phyloP scores from a whole-genome alignment of 2,797 vertebrate species.

The Pangasius djambal region DNA sequence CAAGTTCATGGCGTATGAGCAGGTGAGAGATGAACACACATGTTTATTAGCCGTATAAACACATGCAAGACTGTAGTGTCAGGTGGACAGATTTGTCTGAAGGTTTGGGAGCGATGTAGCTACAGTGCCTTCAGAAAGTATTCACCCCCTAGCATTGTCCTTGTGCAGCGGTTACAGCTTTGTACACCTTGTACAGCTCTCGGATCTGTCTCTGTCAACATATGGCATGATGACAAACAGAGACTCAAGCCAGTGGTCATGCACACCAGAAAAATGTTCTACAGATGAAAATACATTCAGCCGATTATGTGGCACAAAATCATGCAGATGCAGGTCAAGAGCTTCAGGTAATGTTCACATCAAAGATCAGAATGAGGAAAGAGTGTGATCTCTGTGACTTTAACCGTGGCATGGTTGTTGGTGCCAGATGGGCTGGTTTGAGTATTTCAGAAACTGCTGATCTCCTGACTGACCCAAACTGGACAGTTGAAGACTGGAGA shows the following conservation, averaged over 20 bases:
- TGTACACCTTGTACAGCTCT: too few species aligned
- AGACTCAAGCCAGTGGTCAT: neutral
- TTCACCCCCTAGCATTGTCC: neutral
- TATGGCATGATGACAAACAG: neutral
- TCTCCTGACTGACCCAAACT: too few species aligned
- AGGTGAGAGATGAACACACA: slow-evolving; percentile 74
- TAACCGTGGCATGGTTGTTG: too few species aligned
- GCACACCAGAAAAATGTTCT: neutral
- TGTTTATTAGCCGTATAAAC: neutral
- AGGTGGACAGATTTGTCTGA: neutral
- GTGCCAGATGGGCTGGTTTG: neutral
- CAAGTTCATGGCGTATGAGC: slow-evolving; percentile 97
- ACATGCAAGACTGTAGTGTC: neutral
- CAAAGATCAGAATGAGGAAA: neutral
- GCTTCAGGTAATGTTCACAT: neutral
- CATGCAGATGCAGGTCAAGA: neutral
- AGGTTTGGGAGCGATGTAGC: too few species aligned
- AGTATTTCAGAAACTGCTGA: too few species aligned
- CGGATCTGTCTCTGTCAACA: neutral
- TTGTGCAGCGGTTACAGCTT: neutral
- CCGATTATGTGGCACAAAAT: neutral
- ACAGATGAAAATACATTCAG: neutral
- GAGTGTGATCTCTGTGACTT: neutral
- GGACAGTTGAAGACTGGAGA: too few species aligned
- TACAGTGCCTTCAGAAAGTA: neutral